Base-by-base conservation (phyloP, 2,888 invertebrate species). In the Andrena fulva region DNA sequence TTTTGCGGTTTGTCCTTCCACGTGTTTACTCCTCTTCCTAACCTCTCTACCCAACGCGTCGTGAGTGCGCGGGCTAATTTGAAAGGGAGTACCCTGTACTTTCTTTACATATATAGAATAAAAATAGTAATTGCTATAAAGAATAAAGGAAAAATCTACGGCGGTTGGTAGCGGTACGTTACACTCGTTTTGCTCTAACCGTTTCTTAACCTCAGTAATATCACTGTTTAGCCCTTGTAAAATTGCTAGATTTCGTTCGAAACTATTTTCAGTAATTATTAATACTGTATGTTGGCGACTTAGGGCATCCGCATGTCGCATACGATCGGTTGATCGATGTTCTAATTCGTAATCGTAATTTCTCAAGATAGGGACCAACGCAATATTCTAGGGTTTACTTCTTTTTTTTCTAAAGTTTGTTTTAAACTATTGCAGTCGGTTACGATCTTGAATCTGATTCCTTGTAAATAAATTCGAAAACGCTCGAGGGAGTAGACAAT, bases 351-450 rank as follows among this genome's bases (percentile, higher is more conserved):
- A 35, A 50, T 60, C n/a, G 60, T 29, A 60, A 60, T 60, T 59
- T 69, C 35, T n/a, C 3, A 35, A 35, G 35, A 35, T 63, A 20
- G 24, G n/a, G 35, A 63, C 63, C 63, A 63, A 12, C 24, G 63
- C 24, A 63, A 63, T 12, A 63, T 63, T 63, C 71, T 10, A 75
- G 66, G 8, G 85, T 74, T 68, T 85, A 72, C n/a, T 82, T 77
- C 31, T 60, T 48, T 69, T 7, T 59, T 42, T 5, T 59, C 69
- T 24, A 69, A 29, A 29, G 70, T 70, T 12, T 60, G 56, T 50
- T 59, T 69, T 12, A 69, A 2, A 2, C 29, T 29, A 3, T 29
- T 69, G 35, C 1, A 3, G 2, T 29, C 29, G 2, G 69, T 69
- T 0, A 69, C 50, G 48, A 68, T 68, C 4, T 64, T 48, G 12